A percentile compares a stretch with the other conserved stretches of the same genome.
Conservation (phyloP, 2,797 vertebrate species). For the Poecilia velifera region DNA sequence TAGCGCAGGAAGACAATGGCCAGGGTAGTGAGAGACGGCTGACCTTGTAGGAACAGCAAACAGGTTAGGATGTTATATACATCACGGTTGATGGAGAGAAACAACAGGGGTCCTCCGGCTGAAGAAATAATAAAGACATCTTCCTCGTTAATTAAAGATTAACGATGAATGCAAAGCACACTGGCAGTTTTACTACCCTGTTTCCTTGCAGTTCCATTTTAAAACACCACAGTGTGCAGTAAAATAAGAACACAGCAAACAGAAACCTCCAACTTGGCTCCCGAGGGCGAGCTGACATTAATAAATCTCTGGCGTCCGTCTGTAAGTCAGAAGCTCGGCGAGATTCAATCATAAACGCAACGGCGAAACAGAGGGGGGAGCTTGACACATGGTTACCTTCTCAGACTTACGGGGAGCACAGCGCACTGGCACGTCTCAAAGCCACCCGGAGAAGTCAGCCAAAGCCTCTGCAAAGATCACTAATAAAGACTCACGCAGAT, state of each 20-base stretch:
- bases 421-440: conserved; percentile 57
- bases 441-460: conserved; percentile 43
- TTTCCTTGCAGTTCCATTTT: conserved; percentile 52
- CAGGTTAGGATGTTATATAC: conserved; percentile 5
- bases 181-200: conserved; percentile 55
- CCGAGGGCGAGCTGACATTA: conserved; percentile 60
- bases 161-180: conserved; percentile 48
- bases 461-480: conserved; percentile 66
- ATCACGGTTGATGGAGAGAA: conserved; percentile 4
- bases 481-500: conserved; percentile 75
- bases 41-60: conserved; percentile 1
- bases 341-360: conserved; percentile 64
- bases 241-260: conserved; percentile 61
- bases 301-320: conserved; percentile 60
- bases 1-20: no score
- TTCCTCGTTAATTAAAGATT: conserved; percentile 61
- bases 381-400: conserved; percentile 57
- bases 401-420: conserved; percentile 52
- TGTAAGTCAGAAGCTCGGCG: conserved; percentile 62
- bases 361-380: conserved; percentile 32
- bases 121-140: conserved; percentile 35
- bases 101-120: conserved; percentile 14
- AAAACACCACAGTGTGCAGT: conserved; percentile 58
- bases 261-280: conserved; percentile 63
- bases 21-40: no score